Evolutionary conservation across 2,797 vertebrate genomes (phyloP), one percentile per base, ranked within the genome.

Genomic region (Tapirus indicus): DNA sequence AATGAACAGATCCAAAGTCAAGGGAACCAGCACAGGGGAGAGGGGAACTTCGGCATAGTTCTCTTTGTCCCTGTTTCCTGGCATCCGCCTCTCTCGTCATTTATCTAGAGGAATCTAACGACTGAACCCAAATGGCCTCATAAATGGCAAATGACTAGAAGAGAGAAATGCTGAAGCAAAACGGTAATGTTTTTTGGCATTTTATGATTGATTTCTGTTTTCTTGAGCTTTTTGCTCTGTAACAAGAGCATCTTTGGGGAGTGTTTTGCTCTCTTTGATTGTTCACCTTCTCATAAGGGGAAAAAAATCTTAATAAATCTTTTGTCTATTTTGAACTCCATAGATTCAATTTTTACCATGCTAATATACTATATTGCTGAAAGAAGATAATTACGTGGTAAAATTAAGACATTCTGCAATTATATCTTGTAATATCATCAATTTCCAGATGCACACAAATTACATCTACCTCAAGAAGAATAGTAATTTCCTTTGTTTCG

Each of bases 381-480:
- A 97, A 91, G 87, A 97, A 95, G 95, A 97, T 97, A 97, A 98
- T 98, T 98, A 84, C 0, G 2, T 91, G 92, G 88, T 87, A 93
- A 98, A 97, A 97, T 98, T 97, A 97, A 97, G 97, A 97, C 92
- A 95, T 97, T 97, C 74, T 91, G 92, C 96, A 97, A 97, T 97
- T 98, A 95, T 89, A 95, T 86, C 84, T 92, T 97, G 18, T 97
- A 97, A 97, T 92, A 93, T 97, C 89, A 95, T 98, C 97, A 97
- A 97, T 98, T 98, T 97, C 95, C 96, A 97, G 97, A 96, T 94
- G 96, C 96, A 98, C 92, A 95, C 97, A 97, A 96, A 97, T 98
- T 97, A 92, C 89, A 97, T 91, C 96, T 93, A 97, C 92, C 92
- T 97, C 95, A 95, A 92, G 92, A 96, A 98, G 91, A 97, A 96